These are phyloP conservation scores for Progne subis DNA, from an alignment of 2,113 vertebrate genomes.

Conservation along the genomic window DNA sequence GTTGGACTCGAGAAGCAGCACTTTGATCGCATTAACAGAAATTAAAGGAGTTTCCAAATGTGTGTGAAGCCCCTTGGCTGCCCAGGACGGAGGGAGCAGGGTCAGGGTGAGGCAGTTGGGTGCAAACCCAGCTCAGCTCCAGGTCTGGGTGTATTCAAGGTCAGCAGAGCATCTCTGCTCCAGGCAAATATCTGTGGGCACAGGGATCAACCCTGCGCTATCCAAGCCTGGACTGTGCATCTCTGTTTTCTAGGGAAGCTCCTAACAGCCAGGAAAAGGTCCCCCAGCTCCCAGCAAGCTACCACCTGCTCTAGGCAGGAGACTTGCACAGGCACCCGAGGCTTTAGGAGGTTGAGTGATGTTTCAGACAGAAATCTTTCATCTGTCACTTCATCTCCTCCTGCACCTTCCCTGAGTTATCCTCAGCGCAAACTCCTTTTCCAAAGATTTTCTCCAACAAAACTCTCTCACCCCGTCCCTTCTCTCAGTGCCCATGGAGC, in stretches of 20 bases:
- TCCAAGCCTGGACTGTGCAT: background rate
- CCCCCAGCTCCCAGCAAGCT: background rate
- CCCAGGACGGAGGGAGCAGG: background rate
- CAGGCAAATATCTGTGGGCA: background rate
- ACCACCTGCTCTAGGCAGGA: background rate
- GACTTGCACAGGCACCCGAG: background rate
- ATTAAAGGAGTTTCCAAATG: background rate
- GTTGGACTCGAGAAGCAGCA: background rate
- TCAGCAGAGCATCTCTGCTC: background rate
- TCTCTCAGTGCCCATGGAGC: background rate
- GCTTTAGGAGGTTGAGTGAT: background rate
- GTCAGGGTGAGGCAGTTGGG: accelerated
- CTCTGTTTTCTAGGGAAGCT: background rate
- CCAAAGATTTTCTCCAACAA: background rate
- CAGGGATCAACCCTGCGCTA: accelerated
- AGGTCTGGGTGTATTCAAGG: background rate
- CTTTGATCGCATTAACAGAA: background rate
- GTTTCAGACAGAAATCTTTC: background rate
- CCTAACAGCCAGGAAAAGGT: background rate
- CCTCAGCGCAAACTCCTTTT: background rate
- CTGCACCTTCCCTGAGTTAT: background rate
- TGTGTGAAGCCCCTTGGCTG: background rate
- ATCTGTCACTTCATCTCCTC: background rate
- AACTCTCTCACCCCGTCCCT: accelerated
- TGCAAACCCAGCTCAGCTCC: background rate